Evolutionary conservation across 2,797 vertebrate species (phyloP).

Genomic region (Helostoma temminkii): DNA sequence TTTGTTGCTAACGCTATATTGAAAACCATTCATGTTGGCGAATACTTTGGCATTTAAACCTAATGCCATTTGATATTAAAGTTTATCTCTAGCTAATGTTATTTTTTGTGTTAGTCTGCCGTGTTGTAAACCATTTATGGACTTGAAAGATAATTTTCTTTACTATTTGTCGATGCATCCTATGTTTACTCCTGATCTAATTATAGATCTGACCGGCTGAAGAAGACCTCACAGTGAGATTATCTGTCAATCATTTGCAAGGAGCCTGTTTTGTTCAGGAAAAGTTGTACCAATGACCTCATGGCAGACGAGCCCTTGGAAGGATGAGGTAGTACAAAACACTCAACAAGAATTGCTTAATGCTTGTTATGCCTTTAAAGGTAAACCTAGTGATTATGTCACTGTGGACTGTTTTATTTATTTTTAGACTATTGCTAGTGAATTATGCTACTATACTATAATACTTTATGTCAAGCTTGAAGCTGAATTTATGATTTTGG

Average conservation of each 20-base stretch:
- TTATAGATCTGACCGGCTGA: slow-evolving; percentile 32
- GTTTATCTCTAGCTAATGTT: background rate
- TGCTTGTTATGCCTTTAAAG: background rate
- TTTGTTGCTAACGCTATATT: background rate
- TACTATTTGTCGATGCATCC: slow-evolving; percentile 49
- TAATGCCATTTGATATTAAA: too few species aligned
- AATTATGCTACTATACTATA: too few species aligned
- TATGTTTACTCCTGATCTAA: slow-evolving; percentile 61
- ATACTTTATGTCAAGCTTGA: background rate
- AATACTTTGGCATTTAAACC: background rate
- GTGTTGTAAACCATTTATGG: slow-evolving; percentile 31
- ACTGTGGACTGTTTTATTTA: too few species aligned
- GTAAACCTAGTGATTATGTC: too few species aligned
- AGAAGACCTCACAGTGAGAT: slow-evolving; percentile 20
- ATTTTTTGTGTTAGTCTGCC: background rate
- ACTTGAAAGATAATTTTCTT: slow-evolving; percentile 25
- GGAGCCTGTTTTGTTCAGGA: slow-evolving; percentile 19
- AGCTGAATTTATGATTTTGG: background rate
- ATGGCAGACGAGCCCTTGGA: slow-evolving; percentile 22
- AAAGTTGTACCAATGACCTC: background rate
- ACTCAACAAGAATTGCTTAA: background rate
- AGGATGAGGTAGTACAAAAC: slow-evolving; percentile 19
- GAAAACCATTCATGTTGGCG: background rate
- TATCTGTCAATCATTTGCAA: slow-evolving; percentile 33
- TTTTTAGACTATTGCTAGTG: too few species aligned